phyloP scores from a whole-genome alignment of 2,113 vertebrate genomes.

The Euleptes europaea region DNA sequence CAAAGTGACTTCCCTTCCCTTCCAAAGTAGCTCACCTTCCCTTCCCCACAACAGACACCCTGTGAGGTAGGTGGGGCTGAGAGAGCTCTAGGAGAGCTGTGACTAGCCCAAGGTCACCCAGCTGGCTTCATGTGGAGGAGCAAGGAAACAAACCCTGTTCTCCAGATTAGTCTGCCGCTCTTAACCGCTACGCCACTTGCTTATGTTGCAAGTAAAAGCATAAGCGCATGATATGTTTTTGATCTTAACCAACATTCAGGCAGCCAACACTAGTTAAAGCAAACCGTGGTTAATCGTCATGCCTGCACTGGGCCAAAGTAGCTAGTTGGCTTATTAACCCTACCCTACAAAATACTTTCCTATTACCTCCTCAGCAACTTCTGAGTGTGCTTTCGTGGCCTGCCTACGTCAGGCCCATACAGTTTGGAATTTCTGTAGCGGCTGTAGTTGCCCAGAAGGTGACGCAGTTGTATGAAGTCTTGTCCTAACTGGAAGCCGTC shows the following conservation, averaged over 20 bases:
- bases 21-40: too few relatives aligned
- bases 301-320: neutral
- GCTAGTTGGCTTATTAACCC: neutral
- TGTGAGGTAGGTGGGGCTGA: too few relatives aligned
- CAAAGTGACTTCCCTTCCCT: too few relatives aligned
- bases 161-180: too few relatives aligned
- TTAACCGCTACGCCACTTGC: too few relatives aligned
- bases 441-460: constrained; percentile 77
- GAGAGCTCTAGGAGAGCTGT: too few relatives aligned
- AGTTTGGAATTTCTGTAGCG: constrained; percentile 76
- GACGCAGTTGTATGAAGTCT: constrained; percentile 83
- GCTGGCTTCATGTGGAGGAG: too few relatives aligned
- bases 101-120: too few relatives aligned
- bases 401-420: constrained; percentile 89
- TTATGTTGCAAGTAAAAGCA: neutral
- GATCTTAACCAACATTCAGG: neutral
- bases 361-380: constrained; percentile 84
- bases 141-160: too few relatives aligned
- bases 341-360: neutral
- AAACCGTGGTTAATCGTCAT: neutral
- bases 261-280: neutral
- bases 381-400: constrained; percentile 76
- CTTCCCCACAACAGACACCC: too few relatives aligned
- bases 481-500: constrained; percentile 86
- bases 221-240: too few relatives aligned